Base-by-base conservation (phyloP, 2,888 invertebrate species). In the Dendrolimus pini region DNA sequence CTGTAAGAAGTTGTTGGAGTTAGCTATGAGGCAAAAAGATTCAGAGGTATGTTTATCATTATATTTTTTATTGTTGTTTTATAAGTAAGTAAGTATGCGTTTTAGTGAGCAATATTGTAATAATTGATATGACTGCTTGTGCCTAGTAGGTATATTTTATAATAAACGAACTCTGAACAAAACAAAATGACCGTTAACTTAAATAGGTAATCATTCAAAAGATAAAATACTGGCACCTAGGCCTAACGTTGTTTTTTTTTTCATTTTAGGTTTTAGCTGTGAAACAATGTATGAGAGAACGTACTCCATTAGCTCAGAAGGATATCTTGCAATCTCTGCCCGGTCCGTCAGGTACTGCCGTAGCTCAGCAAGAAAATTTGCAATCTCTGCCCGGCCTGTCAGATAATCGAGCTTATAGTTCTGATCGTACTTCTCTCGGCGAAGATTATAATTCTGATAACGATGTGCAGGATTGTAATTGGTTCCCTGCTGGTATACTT, bases 401-500 rank as follows among this genome's bases (percentile, higher is more conserved):
- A 54, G 54, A 13, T 54, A 54, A 54, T 54, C 54, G 54, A 54
- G 54, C 54, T 54, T 54, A 54, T 54, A 54, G 54, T 54, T 42
- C 42, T 42, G 9, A 42, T 42, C 42, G 42, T 42, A 42, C 42
- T 42, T 42, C 42, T 42, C 42, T 42, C 42, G 42, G 42, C 42
- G 42, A 42, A 54, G 54, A 13, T 54, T 54, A n/a, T 54, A 54
- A 13, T 54, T 54, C 54, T 54, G 54, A 54, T 54, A 13, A 54
- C 54, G 54, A 54, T 54, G 54, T n/a, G 54, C 54, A 54, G 54
- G 54, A 54, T 54, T 54, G 54, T 54, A 54, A 54, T 13, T 13
- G 54, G 54, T 54, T 54, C 54, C 55, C 42, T 55, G 55, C 42
- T 55, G 55, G 55, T 55, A 55, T n/a, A 55, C 41, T 41, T 42